A percentile compares a stretch with the other conserved stretches of the same genome.
Conservation (phyloP, 1,140 invertebrate species). For the Octopus bimaculoides region DNA sequence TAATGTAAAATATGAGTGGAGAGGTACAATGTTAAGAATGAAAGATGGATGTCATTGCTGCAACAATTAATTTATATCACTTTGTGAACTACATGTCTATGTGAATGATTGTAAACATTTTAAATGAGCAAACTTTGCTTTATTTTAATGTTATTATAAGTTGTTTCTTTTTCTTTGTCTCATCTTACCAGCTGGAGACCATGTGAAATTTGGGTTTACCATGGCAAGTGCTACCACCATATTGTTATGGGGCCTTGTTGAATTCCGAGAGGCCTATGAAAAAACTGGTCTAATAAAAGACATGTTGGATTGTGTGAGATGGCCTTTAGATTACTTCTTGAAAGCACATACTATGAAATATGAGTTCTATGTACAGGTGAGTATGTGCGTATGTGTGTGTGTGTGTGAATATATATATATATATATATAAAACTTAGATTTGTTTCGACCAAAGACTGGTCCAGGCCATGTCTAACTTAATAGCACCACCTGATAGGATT, state of each 20-base stretch:
- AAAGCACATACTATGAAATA: conserved; percentile 46
- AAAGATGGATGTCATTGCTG: no score
- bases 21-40: no score
- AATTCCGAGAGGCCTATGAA: conserved; percentile 61
- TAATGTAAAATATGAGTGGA: no score
- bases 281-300: conserved; percentile 53
- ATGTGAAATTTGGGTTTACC: conserved; percentile 67
- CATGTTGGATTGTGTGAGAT: conserved; percentile 52
- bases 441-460: no score
- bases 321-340: conserved; percentile 67
- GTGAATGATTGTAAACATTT: background rate
- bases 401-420: no score
- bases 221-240: conserved; percentile 64
- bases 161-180: background rate
- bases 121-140: no score
- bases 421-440: no score
- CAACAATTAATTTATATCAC: no score
- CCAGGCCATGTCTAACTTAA: no score
- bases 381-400: background rate
- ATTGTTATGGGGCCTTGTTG: conserved; percentile 63
- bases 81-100: no score
- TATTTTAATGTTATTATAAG: background rate
- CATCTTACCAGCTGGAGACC: conserved; percentile 62
- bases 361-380: conserved; percentile 29
- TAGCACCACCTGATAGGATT: no score